Conservation (phyloP, 1,140 invertebrate species). For the Samia ricini region DNA sequence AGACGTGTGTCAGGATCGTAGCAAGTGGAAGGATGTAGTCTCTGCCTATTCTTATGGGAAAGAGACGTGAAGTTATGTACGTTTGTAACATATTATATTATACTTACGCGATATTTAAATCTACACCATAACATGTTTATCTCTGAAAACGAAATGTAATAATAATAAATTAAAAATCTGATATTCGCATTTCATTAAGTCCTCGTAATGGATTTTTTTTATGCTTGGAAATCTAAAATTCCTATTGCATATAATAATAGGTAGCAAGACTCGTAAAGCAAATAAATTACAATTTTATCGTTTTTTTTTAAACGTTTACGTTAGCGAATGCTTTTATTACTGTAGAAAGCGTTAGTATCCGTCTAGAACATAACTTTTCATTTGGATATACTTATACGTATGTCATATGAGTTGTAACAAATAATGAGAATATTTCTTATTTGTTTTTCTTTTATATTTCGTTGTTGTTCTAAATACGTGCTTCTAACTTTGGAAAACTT, state of each 20-base stretch:
- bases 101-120: too few species aligned
- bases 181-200: not conserved
- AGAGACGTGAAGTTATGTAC: too few species aligned
- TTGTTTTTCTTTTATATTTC: too few species aligned
- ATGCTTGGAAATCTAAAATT: not conserved
- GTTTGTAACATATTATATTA: too few species aligned
- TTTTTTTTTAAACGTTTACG: not conserved
- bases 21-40: too few species aligned
- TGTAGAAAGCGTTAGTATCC: not conserved
- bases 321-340: not conserved
- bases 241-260: not conserved
- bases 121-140: too few species aligned
- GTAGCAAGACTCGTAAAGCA: not conserved
- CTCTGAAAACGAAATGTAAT: too few species aligned
- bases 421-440: not conserved
- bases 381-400: not conserved
- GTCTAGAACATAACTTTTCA: not conserved
- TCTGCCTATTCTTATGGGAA: too few species aligned
- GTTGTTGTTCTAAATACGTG: too few species aligned
- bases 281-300: not conserved
- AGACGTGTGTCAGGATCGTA: too few species aligned
- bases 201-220: not conserved
- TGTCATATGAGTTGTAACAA: not conserved
- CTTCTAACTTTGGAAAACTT: too few species aligned
- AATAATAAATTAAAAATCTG: not conserved